These are phyloP conservation scores for Xylota segnis DNA, from an alignment of 2,888 invertebrate genomes.

Conservation along the genomic window DNA sequence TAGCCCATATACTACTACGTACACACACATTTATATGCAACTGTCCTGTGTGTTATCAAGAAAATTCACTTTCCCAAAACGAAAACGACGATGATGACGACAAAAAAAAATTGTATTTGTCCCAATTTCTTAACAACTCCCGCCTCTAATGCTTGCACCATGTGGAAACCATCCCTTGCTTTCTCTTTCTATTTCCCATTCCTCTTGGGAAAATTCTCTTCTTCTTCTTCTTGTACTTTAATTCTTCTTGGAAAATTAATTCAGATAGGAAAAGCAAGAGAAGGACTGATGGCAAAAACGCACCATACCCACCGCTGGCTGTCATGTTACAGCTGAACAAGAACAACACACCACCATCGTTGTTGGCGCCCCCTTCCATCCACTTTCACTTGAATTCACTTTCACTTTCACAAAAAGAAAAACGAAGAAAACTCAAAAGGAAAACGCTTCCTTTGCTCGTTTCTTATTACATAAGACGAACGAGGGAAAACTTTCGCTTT, in stretches of 20 bases:
- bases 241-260: slow-evolving; percentile 74
- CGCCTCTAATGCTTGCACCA: slow-evolving; percentile 73
- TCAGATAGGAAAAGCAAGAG: slow-evolving; percentile 58
- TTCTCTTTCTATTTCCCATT: slow-evolving; percentile 20
- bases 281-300: slow-evolving; percentile 56
- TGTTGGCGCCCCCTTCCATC: slow-evolving; percentile 2
- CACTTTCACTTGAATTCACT: slow-evolving; percentile 73
- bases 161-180: slow-evolving; percentile 55
- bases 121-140: slow-evolving; percentile 73
- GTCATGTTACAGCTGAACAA: slow-evolving; percentile 75
- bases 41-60: slow-evolving; percentile 53
- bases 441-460: slow-evolving; percentile 63
- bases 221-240: slow-evolving; percentile 67
- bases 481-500: slow-evolving; percentile 74
- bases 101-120: slow-evolving; percentile 53
- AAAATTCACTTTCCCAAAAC: slow-evolving; percentile 69
- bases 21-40: slow-evolving; percentile 50
- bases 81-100: slow-evolving; percentile 35
- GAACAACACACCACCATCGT: slow-evolving; percentile 28
- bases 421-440: slow-evolving; percentile 18
- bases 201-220: slow-evolving; percentile 71
- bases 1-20: slow-evolving; percentile 12
- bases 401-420: slow-evolving; percentile 62
- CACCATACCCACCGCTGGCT: slow-evolving; percentile 60
- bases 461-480: slow-evolving; percentile 74